Percentiles rank a stretch among this genome's conserved stretches.
phyloP scores from a whole-genome alignment of 1,140 invertebrate genomes.

The Oryzaephilus surinamensis region DNA sequence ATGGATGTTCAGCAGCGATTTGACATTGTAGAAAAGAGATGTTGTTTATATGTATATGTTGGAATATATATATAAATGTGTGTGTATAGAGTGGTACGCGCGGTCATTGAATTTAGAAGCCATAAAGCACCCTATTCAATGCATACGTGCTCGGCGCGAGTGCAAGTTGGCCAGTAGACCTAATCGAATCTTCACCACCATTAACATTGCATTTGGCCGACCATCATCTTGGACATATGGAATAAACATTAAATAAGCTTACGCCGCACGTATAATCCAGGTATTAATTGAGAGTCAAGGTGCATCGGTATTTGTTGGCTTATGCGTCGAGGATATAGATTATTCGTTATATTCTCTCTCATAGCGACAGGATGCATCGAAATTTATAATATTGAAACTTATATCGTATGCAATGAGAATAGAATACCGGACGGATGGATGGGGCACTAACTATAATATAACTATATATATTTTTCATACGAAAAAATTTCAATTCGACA shows the following conservation, averaged over 20 bases:
- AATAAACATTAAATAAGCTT: slow-evolving; percentile 26
- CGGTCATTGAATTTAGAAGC: slow-evolving; percentile 26
- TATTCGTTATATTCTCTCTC: slow-evolving; percentile 20
- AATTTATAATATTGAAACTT: slow-evolving; percentile 18
- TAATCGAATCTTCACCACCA: slow-evolving; percentile 1
- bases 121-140: slow-evolving; percentile 26
- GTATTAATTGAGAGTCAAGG: slow-evolving; percentile 27
- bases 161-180: slow-evolving; percentile 15
- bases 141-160: slow-evolving; percentile 19
- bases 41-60: no score
- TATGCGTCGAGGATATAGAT: slow-evolving; percentile 27
- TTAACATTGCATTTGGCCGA: slow-evolving; percentile 9
- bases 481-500: no score
- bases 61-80: slow-evolving; percentile 3
- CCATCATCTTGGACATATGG: slow-evolving; percentile 12
- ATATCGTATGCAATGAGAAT: slow-evolving; percentile 15
- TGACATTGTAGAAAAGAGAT: slow-evolving; percentile 4
- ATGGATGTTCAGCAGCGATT: slow-evolving; percentile 1
- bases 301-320: slow-evolving; percentile 26
- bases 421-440: slow-evolving; percentile 12
- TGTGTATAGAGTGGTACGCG: slow-evolving; percentile 11
- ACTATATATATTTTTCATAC: no score
- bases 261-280: slow-evolving; percentile 22
- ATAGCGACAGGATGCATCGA: slow-evolving; percentile 23
- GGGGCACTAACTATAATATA: no score